Evolutionary conservation across 2,888 invertebrate genomes (phyloP).

Genomic region (Pheosia gnoma): DNA sequence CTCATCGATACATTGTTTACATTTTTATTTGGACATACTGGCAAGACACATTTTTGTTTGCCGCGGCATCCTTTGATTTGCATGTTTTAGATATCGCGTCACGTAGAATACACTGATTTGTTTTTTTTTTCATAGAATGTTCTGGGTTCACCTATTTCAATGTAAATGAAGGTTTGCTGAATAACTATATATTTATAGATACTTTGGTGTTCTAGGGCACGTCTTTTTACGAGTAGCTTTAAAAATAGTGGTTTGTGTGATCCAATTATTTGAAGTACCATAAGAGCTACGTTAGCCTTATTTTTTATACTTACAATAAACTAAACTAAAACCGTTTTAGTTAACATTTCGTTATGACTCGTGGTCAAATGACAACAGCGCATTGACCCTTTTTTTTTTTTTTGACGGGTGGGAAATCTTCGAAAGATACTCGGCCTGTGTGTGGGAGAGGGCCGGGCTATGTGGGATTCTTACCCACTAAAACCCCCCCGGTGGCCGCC

Average conservation of each 20-base stretch:
- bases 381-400: too few species aligned
- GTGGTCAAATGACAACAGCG: conserved; percentile 24
- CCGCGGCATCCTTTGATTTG: conserved; percentile 25
- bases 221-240: neutral
- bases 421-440: too few species aligned
- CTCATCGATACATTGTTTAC: conserved; percentile 47
- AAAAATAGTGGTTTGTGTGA: conserved; percentile 24
- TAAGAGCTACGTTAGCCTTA: neutral
- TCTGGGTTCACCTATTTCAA: conserved; percentile 32
- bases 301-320: too few species aligned
- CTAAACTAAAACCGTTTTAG: too few species aligned
- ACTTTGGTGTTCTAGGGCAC: conserved; percentile 6
- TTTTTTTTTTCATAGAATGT: conserved; percentile 30
- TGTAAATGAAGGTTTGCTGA: conserved; percentile 24
- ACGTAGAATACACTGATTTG: conserved; percentile 37
- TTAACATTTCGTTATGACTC: too few species aligned
- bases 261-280: conserved; percentile 8
- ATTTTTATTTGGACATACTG: conserved; percentile 40
- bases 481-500: too few species aligned
- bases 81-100: conserved; percentile 30
- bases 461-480: too few species aligned
- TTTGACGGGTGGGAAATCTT: too few species aligned
- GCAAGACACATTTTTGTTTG: conserved; percentile 34
- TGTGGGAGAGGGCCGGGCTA: too few species aligned
- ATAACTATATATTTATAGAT: conserved; percentile 6